phyloP scores from a whole-genome alignment of 2,113 vertebrate genomes.

The Cettia cetti region DNA sequence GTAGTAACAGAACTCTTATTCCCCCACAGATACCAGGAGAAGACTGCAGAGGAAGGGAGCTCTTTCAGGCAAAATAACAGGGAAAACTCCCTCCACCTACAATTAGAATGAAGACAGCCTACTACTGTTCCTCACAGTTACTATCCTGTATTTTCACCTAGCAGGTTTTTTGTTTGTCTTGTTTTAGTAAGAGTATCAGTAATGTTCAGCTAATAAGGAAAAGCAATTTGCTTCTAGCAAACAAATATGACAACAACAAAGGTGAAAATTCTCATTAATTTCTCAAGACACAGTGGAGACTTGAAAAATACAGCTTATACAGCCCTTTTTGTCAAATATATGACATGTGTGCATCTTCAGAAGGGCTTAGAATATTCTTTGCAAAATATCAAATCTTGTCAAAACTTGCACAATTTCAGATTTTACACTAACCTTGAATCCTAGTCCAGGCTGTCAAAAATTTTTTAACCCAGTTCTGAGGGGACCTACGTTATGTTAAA shows the following conservation, averaged over 20 bases:
- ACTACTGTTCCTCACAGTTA: neutral
- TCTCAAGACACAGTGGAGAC: neutral
- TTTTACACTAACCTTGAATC: neutral
- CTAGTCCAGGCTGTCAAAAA: neutral
- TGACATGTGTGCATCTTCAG: neutral
- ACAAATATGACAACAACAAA: neutral
- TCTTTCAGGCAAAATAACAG: neutral
- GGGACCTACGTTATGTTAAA: neutral
- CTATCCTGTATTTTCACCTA: neutral
- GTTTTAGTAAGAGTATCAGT: neutral
- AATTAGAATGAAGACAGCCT: neutral
- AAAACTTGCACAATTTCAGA: neutral
- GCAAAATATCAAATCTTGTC: neutral
- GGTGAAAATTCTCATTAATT: neutral
- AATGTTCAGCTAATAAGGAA: neutral
- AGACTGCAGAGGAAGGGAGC: neutral
- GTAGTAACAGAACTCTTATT: neutral
- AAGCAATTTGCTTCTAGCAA: neutral
- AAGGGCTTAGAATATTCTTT: neutral
- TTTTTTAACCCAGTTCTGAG: neutral
- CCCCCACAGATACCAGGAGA: neutral
- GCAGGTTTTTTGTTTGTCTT: neutral
- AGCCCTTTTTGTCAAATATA: neutral
- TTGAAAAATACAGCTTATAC: neutral
- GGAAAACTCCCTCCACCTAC: neutral